These are phyloP conservation scores for Muscicapa adusta DNA, from an alignment of 2,113 vertebrate genomes.

Conservation along the genomic window DNA sequence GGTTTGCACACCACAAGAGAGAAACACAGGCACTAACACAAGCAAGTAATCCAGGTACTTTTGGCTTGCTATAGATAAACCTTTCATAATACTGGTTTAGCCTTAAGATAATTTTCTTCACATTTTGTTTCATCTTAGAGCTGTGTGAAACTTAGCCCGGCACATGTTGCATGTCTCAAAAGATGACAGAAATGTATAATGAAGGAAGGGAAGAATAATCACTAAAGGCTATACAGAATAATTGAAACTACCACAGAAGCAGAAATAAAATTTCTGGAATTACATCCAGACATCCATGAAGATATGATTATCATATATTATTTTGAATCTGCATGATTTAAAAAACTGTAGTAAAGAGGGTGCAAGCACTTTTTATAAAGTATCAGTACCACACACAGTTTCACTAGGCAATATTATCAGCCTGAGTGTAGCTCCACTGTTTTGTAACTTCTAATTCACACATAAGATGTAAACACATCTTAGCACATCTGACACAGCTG, in stretches of 20 bases:
- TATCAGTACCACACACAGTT: background rate
- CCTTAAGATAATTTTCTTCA: background rate
- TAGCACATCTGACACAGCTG: background rate
- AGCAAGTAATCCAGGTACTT: background rate
- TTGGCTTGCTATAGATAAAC: background rate
- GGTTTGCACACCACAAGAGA: background rate
- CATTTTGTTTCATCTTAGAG: background rate
- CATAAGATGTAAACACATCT: background rate
- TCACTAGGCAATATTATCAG: background rate
- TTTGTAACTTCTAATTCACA: background rate
- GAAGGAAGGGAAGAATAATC: background rate
- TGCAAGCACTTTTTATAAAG: background rate
- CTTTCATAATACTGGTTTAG: background rate
- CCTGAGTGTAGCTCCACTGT: background rate
- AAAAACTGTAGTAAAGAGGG: background rate
- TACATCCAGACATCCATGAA: background rate
- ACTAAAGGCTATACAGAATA: background rate
- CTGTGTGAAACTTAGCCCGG: background rate
- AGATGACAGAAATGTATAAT: background rate
- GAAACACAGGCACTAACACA: background rate
- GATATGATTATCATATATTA: background rate
- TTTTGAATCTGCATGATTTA: background rate
- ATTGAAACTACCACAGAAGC: background rate
- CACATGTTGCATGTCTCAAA: background rate
- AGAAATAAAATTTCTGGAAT: background rate